These are phyloP conservation scores for Sternarchorhynchus goeldii DNA, from an alignment of 2,797 vertebrate species.

Conservation along the genomic window DNA sequence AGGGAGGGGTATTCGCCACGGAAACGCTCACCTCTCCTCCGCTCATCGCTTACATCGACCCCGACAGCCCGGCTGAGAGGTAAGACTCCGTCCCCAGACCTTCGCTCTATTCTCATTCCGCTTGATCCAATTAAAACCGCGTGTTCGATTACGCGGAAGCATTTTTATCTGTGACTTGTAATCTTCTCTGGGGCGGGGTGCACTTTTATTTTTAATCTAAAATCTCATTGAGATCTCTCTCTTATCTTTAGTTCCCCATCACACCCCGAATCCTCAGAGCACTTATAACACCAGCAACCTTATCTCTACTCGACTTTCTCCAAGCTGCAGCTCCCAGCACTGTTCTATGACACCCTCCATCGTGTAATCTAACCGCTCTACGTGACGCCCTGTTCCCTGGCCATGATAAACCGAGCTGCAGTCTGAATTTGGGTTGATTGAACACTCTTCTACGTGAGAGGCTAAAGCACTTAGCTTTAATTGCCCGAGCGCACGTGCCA, in stretches of 20 bases:
- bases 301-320: conserved; percentile 27
- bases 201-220: conserved; percentile 48
- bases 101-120: not conserved
- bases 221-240: conserved; percentile 40
- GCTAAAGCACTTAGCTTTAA: conserved; percentile 51
- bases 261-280: conserved; percentile 25
- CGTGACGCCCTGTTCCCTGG: conserved; percentile 39
- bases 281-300: conserved; percentile 30
- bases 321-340: conserved; percentile 2
- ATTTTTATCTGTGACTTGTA: conserved; percentile 42
- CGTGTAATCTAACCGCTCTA: conserved; percentile 41
- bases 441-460: conserved; percentile 43
- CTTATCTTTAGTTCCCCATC: conserved; percentile 37
- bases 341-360: not conserved
- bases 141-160: conserved; percentile 5
- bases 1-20: conserved; percentile 95
- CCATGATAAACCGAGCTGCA: conserved; percentile 39
- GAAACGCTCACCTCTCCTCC: conserved; percentile 96
- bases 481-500: conserved; percentile 37
- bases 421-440: conserved; percentile 44
- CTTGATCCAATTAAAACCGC: conserved; percentile 30
- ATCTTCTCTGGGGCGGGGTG: conserved; percentile 35
- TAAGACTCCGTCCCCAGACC: conserved; percentile 61
- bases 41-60: conserved; percentile 96
- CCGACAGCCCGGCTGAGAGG: conserved; percentile 96